phyloP scores from a whole-genome alignment of 2,888 invertebrate genomes.

The Caenorhabditis sp. region DNA sequence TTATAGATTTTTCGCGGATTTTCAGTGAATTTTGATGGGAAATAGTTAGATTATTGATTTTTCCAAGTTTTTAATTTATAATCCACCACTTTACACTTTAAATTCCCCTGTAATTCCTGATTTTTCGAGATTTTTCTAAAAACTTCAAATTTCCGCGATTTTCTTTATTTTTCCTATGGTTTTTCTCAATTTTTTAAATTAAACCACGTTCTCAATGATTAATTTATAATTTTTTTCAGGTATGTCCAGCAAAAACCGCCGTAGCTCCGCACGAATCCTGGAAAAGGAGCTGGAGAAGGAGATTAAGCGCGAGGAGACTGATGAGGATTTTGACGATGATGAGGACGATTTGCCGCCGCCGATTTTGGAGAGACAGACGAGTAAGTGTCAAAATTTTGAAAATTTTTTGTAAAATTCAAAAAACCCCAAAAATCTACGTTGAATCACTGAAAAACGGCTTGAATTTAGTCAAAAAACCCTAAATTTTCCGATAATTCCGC shows the following conservation, averaged over 20 bases:
- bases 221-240: conserved; percentile 11
- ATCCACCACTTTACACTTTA: too few species aligned
- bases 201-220: neutral
- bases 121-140: too few species aligned
- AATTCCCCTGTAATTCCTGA: too few species aligned
- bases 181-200: neutral
- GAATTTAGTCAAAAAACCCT: too few species aligned
- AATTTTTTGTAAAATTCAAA: too few species aligned
- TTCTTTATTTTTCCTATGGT: neutral
- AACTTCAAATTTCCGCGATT: too few species aligned
- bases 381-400: neutral
- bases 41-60: too few species aligned
- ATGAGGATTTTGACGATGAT: conserved; percentile 9
- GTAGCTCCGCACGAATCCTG: neutral
- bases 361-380: conserved; percentile 38
- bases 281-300: conserved; percentile 3
- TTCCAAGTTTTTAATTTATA: too few species aligned
- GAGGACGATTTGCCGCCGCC: conserved; percentile 48
- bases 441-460: too few species aligned
- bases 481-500: too few species aligned
- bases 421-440: too few species aligned
- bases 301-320: conserved; percentile 10
- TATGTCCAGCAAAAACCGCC: neutral
- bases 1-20: too few species aligned
- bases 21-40: neutral